Conservation (phyloP, 2,113 vertebrate species). For the Mesoclemmys tuberculata region DNA sequence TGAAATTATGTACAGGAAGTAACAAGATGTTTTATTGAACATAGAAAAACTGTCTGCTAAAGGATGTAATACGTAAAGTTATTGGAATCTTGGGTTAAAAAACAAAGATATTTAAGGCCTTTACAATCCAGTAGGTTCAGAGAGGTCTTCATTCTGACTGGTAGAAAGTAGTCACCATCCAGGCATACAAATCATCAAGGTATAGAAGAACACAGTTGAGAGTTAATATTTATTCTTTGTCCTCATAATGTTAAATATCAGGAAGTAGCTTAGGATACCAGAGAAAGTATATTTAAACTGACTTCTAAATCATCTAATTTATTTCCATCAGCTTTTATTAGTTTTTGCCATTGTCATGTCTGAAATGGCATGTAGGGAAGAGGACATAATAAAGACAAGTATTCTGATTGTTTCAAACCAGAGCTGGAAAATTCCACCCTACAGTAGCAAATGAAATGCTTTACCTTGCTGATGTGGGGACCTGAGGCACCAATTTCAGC, state of each 20-base stretch:
- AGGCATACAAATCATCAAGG: not conserved
- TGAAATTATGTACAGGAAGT: not conserved
- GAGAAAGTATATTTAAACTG: not conserved
- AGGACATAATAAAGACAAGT: constrained; percentile 31
- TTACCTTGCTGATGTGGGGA: constrained; percentile 27
- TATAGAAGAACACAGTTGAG: not conserved
- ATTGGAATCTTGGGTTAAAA: not conserved
- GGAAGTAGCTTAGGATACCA: not conserved
- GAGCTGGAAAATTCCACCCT: constrained; percentile 9
- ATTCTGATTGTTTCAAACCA: constrained; percentile 42
- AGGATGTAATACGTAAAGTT: rapidly evolving
- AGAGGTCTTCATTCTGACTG: not conserved
- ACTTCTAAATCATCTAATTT: constrained; percentile 7
- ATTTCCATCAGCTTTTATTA: constrained; percentile 11
- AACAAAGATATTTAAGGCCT: not conserved
- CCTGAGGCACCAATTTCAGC: constrained; percentile 17
- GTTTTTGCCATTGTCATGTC: not conserved
- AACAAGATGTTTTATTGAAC: not conserved
- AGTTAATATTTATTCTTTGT: not conserved
- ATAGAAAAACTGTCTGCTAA: not conserved
- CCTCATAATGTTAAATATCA: not conserved
- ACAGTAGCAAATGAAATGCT: constrained; percentile 2
- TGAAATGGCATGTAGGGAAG: constrained; percentile 36
- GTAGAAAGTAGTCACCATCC: rapidly evolving
- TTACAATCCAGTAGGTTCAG: not conserved